A percentile compares a stretch with the other conserved stretches of the same genome.
These are phyloP conservation scores for Phaethon lepturus DNA, from an alignment of 2,113 vertebrate species.

Conservation along the genomic window DNA sequence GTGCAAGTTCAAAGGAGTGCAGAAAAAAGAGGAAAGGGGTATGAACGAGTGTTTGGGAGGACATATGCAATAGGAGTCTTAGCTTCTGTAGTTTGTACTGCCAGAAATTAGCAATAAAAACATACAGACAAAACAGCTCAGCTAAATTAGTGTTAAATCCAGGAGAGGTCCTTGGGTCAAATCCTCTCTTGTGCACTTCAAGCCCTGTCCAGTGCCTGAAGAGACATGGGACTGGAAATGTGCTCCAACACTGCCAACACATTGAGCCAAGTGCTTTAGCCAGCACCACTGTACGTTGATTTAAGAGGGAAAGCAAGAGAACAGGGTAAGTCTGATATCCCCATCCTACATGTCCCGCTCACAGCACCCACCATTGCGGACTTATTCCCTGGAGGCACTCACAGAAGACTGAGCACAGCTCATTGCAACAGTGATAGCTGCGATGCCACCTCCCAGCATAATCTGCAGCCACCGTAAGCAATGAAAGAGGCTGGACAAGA, in stretches of 20 bases:
- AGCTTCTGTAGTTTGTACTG: not conserved
- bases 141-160: not conserved
- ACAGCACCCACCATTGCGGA: not conserved
- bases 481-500: not conserved
- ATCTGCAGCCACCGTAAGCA: not conserved
- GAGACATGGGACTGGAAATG: fast-evolving
- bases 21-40: not conserved
- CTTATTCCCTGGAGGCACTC: not conserved
- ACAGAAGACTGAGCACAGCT: not conserved
- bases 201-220: not conserved
- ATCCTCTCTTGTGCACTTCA: not conserved
- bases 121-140: not conserved
- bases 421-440: not conserved
- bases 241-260: not conserved
- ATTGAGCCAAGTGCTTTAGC: not conserved
- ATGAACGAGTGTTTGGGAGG: not conserved
- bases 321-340: not conserved
- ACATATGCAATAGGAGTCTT: not conserved
- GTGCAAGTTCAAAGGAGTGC: not conserved
- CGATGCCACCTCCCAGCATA: not conserved
- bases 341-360: not conserved
- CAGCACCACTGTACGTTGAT: not conserved
- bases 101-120: not conserved
- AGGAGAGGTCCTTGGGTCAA: not conserved
- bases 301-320: not conserved